These are phyloP conservation scores for Triplophysa bombifrons DNA, from an alignment of 2,797 vertebrate genomes.

Conservation along the genomic window DNA sequence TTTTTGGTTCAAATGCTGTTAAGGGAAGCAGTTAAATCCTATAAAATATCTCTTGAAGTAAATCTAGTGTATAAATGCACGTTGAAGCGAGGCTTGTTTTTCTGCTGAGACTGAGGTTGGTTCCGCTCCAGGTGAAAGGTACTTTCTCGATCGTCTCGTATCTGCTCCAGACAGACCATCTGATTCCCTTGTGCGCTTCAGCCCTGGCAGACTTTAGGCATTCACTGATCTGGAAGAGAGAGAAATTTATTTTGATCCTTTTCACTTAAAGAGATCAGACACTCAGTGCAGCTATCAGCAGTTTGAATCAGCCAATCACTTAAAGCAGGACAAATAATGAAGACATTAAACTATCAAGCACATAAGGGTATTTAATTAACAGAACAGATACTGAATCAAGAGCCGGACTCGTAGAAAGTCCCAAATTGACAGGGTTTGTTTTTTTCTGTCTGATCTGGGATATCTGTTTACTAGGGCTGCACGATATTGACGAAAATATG, in stretches of 20 bases:
- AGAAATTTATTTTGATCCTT: conserved; percentile 76
- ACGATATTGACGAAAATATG: too few relatives aligned
- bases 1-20: not conserved
- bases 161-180: conserved; percentile 59
- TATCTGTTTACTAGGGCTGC: too few relatives aligned
- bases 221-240: conserved; percentile 66
- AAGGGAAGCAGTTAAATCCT: not conserved
- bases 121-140: not conserved
- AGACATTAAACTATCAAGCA: conserved; percentile 79
- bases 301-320: conserved; percentile 82
- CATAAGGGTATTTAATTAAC: conserved; percentile 76
- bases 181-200: conserved; percentile 69
- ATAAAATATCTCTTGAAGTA: not conserved
- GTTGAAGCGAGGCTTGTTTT: not conserved
- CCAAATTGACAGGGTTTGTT: not conserved
- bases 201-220: conserved; percentile 71
- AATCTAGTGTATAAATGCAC: not conserved
- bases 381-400: conserved; percentile 74
- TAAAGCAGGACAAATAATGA: conserved; percentile 72
- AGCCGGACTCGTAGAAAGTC: conserved; percentile 13
- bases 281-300: conserved; percentile 80
- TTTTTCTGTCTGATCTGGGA: not conserved
- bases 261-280: conserved; percentile 82
- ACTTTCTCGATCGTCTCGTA: conserved; percentile 56
- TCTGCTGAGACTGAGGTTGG: conserved; percentile 26